Percentiles rank a stretch among this genome's conserved stretches.
Evolutionary conservation across 2,797 vertebrate species (phyloP).

Genomic region (Microchirus variegatus): DNA sequence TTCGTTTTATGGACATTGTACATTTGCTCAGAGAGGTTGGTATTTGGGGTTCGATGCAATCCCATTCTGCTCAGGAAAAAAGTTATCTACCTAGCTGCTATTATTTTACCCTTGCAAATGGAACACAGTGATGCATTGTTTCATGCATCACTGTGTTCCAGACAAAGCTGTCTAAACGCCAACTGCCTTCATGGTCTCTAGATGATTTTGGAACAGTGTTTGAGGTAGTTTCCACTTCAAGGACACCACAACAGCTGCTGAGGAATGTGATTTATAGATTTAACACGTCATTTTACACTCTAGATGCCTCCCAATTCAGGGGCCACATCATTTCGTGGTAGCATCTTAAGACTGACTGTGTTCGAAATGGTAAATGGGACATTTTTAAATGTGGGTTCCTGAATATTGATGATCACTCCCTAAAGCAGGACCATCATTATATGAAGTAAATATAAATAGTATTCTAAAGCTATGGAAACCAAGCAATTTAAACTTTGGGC

Average conservation of each 20-base stretch:
- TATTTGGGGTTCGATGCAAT: slow-evolving; percentile 20
- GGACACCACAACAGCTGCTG: neutral
- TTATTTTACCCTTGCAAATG: neutral
- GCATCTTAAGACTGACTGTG: too few relatives aligned
- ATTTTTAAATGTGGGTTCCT: too few relatives aligned
- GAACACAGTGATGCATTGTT: neutral
- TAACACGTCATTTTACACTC: too few relatives aligned
- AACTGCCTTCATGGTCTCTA: neutral
- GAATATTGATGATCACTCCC: too few relatives aligned
- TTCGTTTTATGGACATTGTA: slow-evolving; percentile 18
- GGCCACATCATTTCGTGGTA: too few relatives aligned
- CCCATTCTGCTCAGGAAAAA: slow-evolving; percentile 11
- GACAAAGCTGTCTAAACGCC: neutral
- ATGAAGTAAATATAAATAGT: too few relatives aligned
- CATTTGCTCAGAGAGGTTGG: slow-evolving; percentile 22
- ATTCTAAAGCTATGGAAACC: too few relatives aligned
- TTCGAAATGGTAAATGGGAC: too few relatives aligned
- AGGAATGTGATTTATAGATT: too few relatives aligned
- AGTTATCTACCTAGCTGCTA: slow-evolving; percentile 2
- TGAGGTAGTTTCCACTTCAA: neutral
- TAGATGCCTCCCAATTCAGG: too few relatives aligned
- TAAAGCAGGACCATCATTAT: too few relatives aligned
- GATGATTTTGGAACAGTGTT: neutral
- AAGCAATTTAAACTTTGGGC: too few relatives aligned
- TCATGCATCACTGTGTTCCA: neutral